Conservation (phyloP, 2,888 invertebrate genomes). For the Kryphioiulus occultus region DNA sequence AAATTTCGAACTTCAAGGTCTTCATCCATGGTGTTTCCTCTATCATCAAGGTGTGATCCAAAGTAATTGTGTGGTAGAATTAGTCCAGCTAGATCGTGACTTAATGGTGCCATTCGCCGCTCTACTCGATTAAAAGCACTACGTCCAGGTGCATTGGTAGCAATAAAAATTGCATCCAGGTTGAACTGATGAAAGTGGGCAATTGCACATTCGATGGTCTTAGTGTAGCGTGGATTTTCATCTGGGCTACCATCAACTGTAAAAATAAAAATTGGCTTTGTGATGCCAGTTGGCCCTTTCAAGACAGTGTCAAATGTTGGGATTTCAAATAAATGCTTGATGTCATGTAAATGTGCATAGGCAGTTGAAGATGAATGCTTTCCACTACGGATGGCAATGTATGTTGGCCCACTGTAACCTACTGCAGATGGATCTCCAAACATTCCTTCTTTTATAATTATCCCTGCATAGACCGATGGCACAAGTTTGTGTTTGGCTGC, state of each 20-base stretch:
- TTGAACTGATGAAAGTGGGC: too few relatives aligned
- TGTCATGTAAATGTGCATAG: neutral
- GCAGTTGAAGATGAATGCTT: neutral
- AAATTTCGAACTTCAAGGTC: neutral
- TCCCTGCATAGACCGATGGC: constrained; percentile 59
- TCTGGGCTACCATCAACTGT: neutral
- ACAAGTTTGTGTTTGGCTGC: constrained; percentile 59
- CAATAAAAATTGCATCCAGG: neutral
- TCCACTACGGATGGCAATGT: constrained; percentile 59
- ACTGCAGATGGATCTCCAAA: constrained; percentile 59
- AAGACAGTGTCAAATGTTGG: neutral
- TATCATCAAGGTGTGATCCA: neutral
- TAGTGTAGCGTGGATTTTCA: too few relatives aligned
- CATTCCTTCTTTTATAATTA: constrained; percentile 56
- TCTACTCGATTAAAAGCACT: neutral
- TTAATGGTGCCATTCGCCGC: neutral
- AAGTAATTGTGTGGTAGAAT: neutral
- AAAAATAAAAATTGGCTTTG: neutral
- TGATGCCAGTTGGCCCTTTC: neutral
- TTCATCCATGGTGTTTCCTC: neutral
- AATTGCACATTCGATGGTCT: too few relatives aligned
- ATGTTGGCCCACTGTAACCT: constrained; percentile 62
- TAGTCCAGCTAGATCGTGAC: neutral
- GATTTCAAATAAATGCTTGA: neutral
- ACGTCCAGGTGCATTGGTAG: neutral